phyloP scores from a whole-genome alignment of 2,113 vertebrate genomes.

The Anhinga rufa region DNA sequence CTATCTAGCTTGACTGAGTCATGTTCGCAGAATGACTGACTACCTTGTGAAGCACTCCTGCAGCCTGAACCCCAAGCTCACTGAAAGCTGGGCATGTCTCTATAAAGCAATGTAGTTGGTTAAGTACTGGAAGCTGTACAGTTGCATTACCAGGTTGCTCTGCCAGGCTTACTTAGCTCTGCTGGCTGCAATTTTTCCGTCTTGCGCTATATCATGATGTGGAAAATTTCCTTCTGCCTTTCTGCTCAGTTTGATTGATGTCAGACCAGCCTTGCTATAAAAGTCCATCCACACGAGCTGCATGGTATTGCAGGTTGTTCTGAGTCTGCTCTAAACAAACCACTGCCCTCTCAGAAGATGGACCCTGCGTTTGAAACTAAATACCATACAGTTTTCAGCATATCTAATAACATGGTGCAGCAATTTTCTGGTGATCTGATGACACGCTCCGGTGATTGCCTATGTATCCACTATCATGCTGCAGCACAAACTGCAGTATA shows the following conservation, averaged over 20 bases:
- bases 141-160: background rate
- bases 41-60: background rate
- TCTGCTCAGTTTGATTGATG: background rate
- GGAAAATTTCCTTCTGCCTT: background rate
- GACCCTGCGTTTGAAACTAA: background rate
- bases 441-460: background rate
- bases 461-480: rapidly evolving
- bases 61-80: background rate
- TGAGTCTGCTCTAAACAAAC: background rate
- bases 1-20: background rate
- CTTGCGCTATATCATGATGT: background rate
- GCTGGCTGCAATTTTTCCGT: background rate
- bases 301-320: background rate
- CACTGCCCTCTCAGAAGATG: background rate
- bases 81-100: background rate
- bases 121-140: background rate
- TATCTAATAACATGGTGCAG: background rate
- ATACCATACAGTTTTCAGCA: background rate
- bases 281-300: rapidly evolving
- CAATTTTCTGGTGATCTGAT: background rate
- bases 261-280: background rate
- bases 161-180: background rate
- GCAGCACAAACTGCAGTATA: background rate
- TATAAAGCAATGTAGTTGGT: background rate
- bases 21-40: background rate